phyloP scores from a whole-genome alignment of 2,113 vertebrate genomes.

The Stigmatopora argus region DNA sequence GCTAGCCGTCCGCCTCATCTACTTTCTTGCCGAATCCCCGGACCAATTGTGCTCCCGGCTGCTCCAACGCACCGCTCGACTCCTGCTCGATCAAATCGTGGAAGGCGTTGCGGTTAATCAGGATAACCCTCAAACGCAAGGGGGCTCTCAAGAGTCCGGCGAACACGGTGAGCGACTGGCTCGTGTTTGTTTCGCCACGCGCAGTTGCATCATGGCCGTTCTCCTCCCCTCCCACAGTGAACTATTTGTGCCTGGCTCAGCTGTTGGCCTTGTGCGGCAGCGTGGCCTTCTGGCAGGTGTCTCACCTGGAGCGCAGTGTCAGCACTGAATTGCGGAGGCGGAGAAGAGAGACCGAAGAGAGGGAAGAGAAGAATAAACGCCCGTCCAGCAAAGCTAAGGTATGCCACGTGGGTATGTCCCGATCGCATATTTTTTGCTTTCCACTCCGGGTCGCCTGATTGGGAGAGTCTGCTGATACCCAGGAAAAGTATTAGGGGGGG shows the following conservation, averaged over 20 bases:
- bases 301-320: constrained; percentile 84
- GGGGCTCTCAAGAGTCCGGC: constrained; percentile 49
- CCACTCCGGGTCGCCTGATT: too few relatives aligned
- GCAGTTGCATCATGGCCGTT: neutral
- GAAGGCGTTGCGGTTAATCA: constrained; percentile 42
- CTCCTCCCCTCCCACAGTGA: constrained; percentile 63
- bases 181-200: neutral
- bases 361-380: constrained; percentile 65
- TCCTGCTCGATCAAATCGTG: constrained; percentile 53
- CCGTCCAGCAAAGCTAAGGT: constrained; percentile 69
- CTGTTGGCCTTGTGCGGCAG: constrained; percentile 85
- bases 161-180: constrained; percentile 56
- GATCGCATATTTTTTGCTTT: too few relatives aligned
- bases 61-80: constrained; percentile 74
- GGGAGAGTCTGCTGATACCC: too few relatives aligned
- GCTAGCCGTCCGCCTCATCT: constrained; percentile 78
- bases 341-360: constrained; percentile 77
- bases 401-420: neutral
- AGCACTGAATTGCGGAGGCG: constrained; percentile 83
- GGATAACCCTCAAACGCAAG: constrained; percentile 43
- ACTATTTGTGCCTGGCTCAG: constrained; percentile 76
- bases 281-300: constrained; percentile 88
- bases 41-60: constrained; percentile 83
- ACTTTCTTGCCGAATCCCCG: constrained; percentile 85
- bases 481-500: too few relatives aligned